These are phyloP conservation scores for Selenia dentaria DNA, from an alignment of 2,888 invertebrate species.

Conservation along the genomic window DNA sequence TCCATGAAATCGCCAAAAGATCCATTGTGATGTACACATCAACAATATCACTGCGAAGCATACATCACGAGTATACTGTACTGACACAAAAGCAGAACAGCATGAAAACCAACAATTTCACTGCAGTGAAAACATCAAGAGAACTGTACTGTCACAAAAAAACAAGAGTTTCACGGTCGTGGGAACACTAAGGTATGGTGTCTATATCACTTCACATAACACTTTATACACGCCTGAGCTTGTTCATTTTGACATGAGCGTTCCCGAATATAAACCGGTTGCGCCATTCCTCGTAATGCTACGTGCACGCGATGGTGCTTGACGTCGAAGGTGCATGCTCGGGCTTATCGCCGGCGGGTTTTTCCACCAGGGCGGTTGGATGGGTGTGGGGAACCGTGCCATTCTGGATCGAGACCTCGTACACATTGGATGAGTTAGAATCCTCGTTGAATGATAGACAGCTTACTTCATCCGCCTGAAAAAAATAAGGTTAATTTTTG, in stretches of 20 bases:
- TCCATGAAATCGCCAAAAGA: no score
- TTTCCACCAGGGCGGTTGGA: conserved; percentile 26
- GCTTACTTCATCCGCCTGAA: conserved; percentile 73
- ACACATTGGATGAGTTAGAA: conserved; percentile 75
- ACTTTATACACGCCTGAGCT: conserved; percentile 19
- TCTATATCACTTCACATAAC: conserved; percentile 13
- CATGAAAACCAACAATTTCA: not conserved
- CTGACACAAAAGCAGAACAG: no score
- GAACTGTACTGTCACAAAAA: not conserved
- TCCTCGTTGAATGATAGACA: conserved; percentile 75
- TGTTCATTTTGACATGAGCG: conserved; percentile 45
- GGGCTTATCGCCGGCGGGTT: conserved; percentile 40
- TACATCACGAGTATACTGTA: no score
- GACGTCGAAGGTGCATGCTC: conserved; percentile 55
- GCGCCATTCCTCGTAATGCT: conserved; percentile 76
- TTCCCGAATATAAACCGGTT: conserved; percentile 71
- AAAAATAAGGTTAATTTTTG: conserved; percentile 1
- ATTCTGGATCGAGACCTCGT: conserved; percentile 65
- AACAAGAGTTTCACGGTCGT: not conserved
- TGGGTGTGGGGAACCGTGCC: conserved; percentile 32
- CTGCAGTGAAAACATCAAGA: not conserved
- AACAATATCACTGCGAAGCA: no score
- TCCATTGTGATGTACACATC: no score
- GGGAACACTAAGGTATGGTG: not conserved
- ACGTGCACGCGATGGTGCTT: conserved; percentile 70